Percentiles rank a stretch among this genome's conserved stretches.
Conservation (phyloP, 2,888 invertebrate species). For the Phania funesta region DNA sequence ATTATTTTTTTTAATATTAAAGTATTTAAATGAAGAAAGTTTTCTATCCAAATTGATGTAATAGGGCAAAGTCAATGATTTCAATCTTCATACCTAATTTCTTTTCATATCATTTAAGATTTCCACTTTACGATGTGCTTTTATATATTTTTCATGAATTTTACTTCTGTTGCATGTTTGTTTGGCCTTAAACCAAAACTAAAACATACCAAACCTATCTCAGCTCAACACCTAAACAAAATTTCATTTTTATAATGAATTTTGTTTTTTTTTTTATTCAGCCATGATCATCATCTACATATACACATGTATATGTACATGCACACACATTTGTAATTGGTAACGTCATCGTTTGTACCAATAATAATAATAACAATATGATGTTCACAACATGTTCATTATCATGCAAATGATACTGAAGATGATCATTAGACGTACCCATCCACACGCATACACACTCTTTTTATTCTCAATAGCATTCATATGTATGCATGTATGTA, state of each 20-base stretch:
- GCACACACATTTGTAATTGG: conserved; percentile 18
- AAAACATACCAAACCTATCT: conserved; percentile 51
- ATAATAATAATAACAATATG: neutral
- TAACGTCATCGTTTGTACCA: conserved; percentile 28
- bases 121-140: neutral
- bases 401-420: conserved; percentile 38
- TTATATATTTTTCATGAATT: neutral
- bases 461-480: conserved; percentile 43
- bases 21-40: neutral
- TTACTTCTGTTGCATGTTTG: conserved; percentile 56
- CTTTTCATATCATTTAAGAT: conserved; percentile 16
- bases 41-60: neutral
- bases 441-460: neutral
- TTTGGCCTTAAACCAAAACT: conserved; percentile 61
- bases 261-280: too few species aligned
- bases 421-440: conserved; percentile 22
- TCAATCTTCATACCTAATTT: conserved; percentile 26
- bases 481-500: neutral
- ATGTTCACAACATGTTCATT: conserved; percentile 30
- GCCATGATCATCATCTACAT: conserved; percentile 2
- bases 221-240: conserved; percentile 57
- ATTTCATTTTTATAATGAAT: too few species aligned
- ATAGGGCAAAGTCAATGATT: conserved; percentile 18
- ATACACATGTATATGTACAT: too few species aligned
- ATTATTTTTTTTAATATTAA: too few species aligned